Base-by-base conservation (phyloP, 2,113 vertebrate species). In the Ctenomys sociabilis region DNA sequence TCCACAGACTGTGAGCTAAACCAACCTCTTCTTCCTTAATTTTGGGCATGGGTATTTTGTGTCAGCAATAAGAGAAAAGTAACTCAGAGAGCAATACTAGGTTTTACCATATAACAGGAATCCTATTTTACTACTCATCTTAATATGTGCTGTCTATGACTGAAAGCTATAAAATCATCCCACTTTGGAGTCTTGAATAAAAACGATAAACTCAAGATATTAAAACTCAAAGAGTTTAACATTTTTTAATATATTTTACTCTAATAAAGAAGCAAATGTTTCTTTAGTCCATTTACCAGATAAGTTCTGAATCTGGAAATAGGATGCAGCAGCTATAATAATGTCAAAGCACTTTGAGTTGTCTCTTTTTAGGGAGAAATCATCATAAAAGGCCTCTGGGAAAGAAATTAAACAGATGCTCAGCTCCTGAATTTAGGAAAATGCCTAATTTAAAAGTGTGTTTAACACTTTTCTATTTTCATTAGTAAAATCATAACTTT, bases 381-480 rank as follows among this genome's bases (percentile, higher is more conserved):
- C 77, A 37, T 61, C 26, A 13, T 75, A 73, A 80, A 88, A 91
- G 40, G 37, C 14, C 64, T 49, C 63, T 59, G 28, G 22, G 57
- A 93, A 81, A 19, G 19, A 95, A 96, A 81, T 87, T 59, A 88
- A 95, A 70, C 43, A 96, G 61, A 77, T 88, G 40, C 19, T 85
- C 78, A 52, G 85, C 57, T 82, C 63, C 21, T 32, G 5, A 88
- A 94, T 93, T 88, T 85, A 93, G 94, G 57, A 92, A 92, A 95
- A 92, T 57, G 40, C 16, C 35, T 86, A 88, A 91, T 86, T 94
- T 77, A 83, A 91, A 94, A 94, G 30, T 73, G 35, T 84, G 80
- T 73, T 95, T 96, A 92, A 92, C 54, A 94, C 26, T 13, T 93
- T 95, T 90, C 83, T 37, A 91, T 93, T 95, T 94, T 94, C 72